Evolutionary conservation across 2,888 invertebrate species (phyloP).

Genomic region (Eristalinus sepulchralis): DNA sequence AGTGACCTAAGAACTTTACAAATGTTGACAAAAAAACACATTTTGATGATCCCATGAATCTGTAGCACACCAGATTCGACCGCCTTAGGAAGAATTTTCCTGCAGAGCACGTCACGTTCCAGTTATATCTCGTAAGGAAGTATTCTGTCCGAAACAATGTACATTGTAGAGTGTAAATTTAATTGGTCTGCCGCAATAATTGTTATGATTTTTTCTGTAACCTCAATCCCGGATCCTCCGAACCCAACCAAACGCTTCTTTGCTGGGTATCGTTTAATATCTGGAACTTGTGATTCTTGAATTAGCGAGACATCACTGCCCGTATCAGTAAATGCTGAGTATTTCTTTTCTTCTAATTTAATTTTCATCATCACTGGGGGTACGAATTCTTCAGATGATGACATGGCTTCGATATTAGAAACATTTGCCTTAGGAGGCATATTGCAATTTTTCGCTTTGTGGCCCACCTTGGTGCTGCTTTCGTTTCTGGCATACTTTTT

Average conservation of each 20-base stretch:
- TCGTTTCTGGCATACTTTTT: not conserved
- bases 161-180: not conserved
- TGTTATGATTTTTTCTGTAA: constrained; percentile 2
- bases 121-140: constrained; percentile 34
- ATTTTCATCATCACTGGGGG: not conserved
- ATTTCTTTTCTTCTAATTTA: not conserved
- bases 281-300: constrained; percentile 1
- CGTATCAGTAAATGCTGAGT: constrained; percentile 8
- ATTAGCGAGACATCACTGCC: constrained; percentile 21
- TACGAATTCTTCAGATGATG: not conserved
- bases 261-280: not conserved
- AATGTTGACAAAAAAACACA: constrained; percentile 27
- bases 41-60: constrained; percentile 30
- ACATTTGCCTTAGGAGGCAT: not conserved
- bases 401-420: constrained; percentile 4
- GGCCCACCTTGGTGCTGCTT: constrained; percentile 21
- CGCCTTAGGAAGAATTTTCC: constrained; percentile 13
- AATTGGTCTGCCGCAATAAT: constrained; percentile 4
- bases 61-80: constrained; percentile 30
- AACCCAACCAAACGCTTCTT: constrained; percentile 4
- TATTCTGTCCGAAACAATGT: constrained; percentile 42
- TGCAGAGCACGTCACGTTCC: constrained; percentile 53
- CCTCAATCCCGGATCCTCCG: not conserved
- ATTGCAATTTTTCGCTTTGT: constrained; percentile 28
- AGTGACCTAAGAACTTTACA: constrained; percentile 47